phyloP scores from a whole-genome alignment of 2,888 invertebrate species.

The Notodonta dromedarius region DNA sequence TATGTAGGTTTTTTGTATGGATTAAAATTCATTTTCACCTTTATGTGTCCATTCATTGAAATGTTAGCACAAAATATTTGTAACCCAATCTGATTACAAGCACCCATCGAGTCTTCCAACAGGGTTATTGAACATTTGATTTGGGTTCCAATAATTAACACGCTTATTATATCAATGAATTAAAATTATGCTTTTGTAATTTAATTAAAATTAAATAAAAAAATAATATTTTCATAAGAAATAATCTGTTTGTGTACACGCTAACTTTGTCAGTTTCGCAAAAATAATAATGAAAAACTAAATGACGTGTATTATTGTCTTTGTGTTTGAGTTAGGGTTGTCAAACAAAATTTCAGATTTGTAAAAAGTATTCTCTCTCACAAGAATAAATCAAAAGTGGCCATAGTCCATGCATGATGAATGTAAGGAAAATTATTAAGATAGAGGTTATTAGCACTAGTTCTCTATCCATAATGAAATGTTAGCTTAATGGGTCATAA shows the following conservation, averaged over 20 bases:
- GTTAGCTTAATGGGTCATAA: no score
- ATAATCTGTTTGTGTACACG: no score
- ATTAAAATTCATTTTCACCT: neutral
- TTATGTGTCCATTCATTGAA: constrained; percentile 2
- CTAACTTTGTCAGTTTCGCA: neutral
- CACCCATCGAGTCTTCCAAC: neutral
- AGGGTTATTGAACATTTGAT: constrained; percentile 1
- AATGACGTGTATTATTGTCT: constrained; percentile 12
- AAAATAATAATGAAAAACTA: constrained; percentile 1
- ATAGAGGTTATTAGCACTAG: no score
- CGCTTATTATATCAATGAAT: neutral
- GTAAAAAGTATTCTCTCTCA: no score
- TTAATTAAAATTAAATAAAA: neutral
- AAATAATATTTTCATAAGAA: neutral
- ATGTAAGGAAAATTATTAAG: no score
- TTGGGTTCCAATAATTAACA: neutral
- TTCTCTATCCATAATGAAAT: no score
- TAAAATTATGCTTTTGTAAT: neutral
- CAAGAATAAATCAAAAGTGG: no score
- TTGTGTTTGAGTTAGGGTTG: constrained; percentile 11
- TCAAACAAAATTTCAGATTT: neutral
- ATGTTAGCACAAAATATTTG: constrained; percentile 2
- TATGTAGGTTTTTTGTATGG: neutral
- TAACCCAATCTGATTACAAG: neutral
- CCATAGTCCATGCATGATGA: no score